Evolutionary conservation across 2,888 invertebrate species (phyloP), one percentile per base, ranked within the genome.

Genomic region (Heliconius charithonia): DNA sequence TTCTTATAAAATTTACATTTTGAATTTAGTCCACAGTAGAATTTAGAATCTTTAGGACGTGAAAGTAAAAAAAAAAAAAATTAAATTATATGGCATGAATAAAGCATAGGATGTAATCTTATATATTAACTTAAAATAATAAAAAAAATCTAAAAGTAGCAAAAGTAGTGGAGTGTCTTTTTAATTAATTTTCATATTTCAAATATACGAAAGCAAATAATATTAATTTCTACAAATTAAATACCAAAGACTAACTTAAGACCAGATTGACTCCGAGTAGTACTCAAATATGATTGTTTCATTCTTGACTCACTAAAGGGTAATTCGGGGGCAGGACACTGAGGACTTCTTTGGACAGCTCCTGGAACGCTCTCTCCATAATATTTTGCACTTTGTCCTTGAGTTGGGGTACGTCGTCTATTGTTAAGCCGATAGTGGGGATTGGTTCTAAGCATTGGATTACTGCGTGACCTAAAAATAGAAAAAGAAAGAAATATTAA

Each of bases 391-490:
- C 93, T 81, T 90, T 92, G 66, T 89, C 89, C 79, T 95, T 95
- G 56, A 96, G 88, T 25, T 92, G 92, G 1, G 95, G 94, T 2
- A 96, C 92, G 82, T 96, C 95, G 1, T 94, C 92, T 87, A 93
- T 90, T 0, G 91, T 93, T 62, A 95, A 85, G 1, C 95, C 95
- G 41, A 87, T 87, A 0, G 96, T 96, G 0, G 95, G 90, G 45
- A 96, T 90, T 19, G 96, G 95, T 37, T 95, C 95, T 81, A 96
- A 86, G 76, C 95, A 95, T 82, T 95, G 95, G 80, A 96, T 93
- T 27, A 96, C 89, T 56, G 95, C 95, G 83, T 95, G 95, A 78
- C 96, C 96, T 96, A 90, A 22, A 92, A 77, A 63, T 32, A 75
- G 45, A 71, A 16, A 22, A 63, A 16, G 16, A 63, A 32, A 51